Percentiles rank a stretch among this genome's conserved stretches.
These are phyloP conservation scores for Lasioglossum vierecki DNA, from an alignment of 2,888 invertebrate genomes.

Conservation along the genomic window DNA sequence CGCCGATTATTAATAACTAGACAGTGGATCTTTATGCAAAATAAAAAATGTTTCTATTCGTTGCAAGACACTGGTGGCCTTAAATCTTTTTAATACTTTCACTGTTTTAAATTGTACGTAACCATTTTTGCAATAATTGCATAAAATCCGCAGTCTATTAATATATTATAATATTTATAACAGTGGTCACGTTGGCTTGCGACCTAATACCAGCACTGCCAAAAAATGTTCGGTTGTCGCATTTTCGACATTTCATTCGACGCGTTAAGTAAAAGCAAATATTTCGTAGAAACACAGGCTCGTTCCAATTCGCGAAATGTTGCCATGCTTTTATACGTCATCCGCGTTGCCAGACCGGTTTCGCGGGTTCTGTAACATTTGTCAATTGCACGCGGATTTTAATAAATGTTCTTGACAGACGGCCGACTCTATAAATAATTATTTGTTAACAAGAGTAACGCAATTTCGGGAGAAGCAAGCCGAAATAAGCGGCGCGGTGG, in stretches of 20 bases:
- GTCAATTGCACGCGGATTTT: background rate
- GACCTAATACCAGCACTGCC: background rate
- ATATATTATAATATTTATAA: background rate
- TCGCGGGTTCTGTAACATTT: background rate
- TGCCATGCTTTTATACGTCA: background rate
- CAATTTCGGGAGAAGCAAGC: background rate
- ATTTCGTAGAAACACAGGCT: background rate
- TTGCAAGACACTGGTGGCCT: too few relatives aligned
- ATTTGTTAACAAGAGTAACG: background rate
- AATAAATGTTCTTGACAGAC: background rate
- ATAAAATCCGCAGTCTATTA: background rate
- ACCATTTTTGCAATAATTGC: too few relatives aligned
- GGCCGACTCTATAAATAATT: background rate
- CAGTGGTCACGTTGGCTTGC: background rate
- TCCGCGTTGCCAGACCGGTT: too few relatives aligned
- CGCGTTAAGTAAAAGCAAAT: background rate
- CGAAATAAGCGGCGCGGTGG: conserved; percentile 22
- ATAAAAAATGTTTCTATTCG: too few relatives aligned
- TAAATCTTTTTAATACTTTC: too few relatives aligned
- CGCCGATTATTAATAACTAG: conserved; percentile 12
- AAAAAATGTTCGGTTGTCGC: background rate
- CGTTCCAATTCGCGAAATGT: background rate
- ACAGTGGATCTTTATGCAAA: too few relatives aligned
- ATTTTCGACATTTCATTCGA: background rate
- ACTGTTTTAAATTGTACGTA: too few relatives aligned